Evolutionary conservation across 2,113 vertebrate genomes (phyloP).

Genomic region (Odocoileus virginianus): DNA sequence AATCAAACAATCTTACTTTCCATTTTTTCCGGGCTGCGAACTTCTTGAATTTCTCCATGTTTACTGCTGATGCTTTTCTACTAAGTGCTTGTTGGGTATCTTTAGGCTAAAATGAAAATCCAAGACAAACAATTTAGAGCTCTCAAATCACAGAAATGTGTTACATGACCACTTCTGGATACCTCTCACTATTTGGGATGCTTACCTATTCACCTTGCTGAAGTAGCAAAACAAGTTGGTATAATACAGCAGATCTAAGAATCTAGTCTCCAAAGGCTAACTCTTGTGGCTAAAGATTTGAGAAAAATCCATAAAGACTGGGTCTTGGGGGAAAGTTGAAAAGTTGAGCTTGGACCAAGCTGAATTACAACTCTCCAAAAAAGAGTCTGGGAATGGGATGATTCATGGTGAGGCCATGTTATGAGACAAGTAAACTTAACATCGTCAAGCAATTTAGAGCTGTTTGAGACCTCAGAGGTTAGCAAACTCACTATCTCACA

Average conservation of each 20-base stretch:
- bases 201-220: background rate
- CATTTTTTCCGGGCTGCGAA: conserved; percentile 97
- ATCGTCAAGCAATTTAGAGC: background rate
- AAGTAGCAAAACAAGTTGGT: background rate
- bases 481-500: background rate
- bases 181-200: background rate
- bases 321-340: background rate
- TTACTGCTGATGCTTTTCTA: conserved; percentile 97
- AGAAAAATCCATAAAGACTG: background rate
- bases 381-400: background rate
- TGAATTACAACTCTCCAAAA: background rate
- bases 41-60: conserved; percentile 99
- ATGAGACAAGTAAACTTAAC: background rate
- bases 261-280: background rate
- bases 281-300: background rate
- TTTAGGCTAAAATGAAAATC: conserved; percentile 87
- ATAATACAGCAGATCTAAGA: background rate
- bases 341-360: background rate
- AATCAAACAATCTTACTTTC: conserved; percentile 87
- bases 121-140: background rate
- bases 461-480: background rate
- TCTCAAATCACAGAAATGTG: background rate
- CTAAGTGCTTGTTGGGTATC: conserved; percentile 96
- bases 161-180: background rate
- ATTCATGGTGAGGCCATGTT: background rate